These are phyloP conservation scores for Triplophysa dalaica DNA, from an alignment of 2,113 vertebrate species.

Conservation along the genomic window DNA sequence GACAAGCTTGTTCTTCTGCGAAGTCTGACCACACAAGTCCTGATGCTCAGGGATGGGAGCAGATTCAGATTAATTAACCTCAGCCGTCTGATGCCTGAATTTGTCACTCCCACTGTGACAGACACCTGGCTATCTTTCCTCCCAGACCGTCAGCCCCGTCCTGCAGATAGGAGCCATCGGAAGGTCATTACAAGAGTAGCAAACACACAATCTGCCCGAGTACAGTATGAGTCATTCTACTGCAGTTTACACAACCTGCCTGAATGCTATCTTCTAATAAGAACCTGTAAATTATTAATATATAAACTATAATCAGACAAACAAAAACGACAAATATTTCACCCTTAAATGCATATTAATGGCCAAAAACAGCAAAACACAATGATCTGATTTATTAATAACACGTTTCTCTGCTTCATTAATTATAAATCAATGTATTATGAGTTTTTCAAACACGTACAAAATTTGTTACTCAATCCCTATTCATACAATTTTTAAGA, in stretches of 20 bases:
- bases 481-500: constrained; percentile 26
- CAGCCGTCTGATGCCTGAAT: not conserved
- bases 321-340: no score
- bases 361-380: not conserved
- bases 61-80: constrained; percentile 43
- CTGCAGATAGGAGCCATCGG: not conserved
- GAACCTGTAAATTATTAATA: no score
- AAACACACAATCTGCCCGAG: not conserved
- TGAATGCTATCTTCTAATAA: no score
- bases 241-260: no score
- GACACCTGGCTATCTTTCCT: constrained; percentile 19
- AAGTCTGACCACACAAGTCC: not conserved
- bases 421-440: constrained; percentile 17
- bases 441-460: not conserved
- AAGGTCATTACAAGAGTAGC: constrained; percentile 26
- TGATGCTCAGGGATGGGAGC: not conserved
- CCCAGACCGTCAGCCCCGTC: constrained; percentile 20
- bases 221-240: not conserved
- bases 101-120: constrained; percentile 14
- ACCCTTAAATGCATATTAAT: no score
- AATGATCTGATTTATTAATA: not conserved
- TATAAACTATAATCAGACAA: no score
- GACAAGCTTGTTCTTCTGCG: not conserved
- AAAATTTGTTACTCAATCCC: not conserved
- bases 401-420: constrained; percentile 9